Base-by-base conservation (phyloP, 2,888 invertebrate genomes). In the Augiades crinisus region DNA sequence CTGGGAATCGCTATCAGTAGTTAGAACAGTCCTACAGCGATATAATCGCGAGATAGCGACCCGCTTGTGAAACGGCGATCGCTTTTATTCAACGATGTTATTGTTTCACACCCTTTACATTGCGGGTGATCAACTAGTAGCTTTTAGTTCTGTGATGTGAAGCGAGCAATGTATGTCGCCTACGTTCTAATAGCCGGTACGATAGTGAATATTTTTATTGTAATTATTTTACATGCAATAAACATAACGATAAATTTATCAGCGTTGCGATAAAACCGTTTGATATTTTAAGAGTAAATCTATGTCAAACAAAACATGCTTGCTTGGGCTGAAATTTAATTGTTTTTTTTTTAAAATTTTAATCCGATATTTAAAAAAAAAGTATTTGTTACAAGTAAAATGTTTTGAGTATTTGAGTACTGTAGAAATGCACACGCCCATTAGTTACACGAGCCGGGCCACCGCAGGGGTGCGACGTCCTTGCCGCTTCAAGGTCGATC, bases 401-500 rank as follows among this genome's bases (percentile, higher is more conserved):
- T n/a, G n/a, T n/a, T n/a, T n/a, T n/a, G n/a, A n/a, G n/a, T n/a
- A n/a, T n/a, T n/a, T n/a, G n/a, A n/a, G n/a, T n/a, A n/a, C n/a
- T n/a, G n/a, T n/a, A 47, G 17, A 43, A 47, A 55, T 54, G 47
- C 33, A 52, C 45, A 36, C 27, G 17, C 24, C 16, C 30, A 44
- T 37, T 33, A 21, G 34, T 24, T 10, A 43, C 43, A 37, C 21
- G 50, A 33, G 41, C n/a, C 27, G 7, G 43, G 41, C 31, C 47
- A 40, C 38, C 40, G 47, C 41, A 13, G 45, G 54, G 54, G 56
- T 55, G 54, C 50, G 55, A 47, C 44, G 63, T 63, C 63, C 67
- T 63, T 63, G 57, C 58, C 46, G 22, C 41, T 45, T 56, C 62
- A 67, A 67, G 67, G 67, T 59, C 61, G 60, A 64, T 68, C 67